Evolutionary conservation across 1,140 invertebrate genomes (phyloP), one percentile per base, ranked within the genome.

Genomic region (Glomeris maerens): DNA sequence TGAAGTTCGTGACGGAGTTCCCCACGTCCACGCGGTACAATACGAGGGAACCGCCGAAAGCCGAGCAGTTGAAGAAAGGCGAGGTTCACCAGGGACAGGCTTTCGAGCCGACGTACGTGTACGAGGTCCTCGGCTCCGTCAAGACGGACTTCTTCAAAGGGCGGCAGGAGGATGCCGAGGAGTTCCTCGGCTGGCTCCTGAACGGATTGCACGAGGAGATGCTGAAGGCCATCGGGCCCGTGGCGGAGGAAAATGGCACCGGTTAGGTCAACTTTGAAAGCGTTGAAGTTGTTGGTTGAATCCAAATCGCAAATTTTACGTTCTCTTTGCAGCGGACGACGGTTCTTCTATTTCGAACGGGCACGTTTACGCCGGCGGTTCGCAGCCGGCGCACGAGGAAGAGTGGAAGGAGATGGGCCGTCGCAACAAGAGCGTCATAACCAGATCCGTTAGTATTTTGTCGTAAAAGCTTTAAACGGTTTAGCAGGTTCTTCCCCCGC

Each of bases 151-250:
- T 38, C 25, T 25, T 41, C 20, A 31, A 44, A 21, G 87, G 85
- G 3, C 68, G 85, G 5, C 88, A 95, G 64, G 89, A 95, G 66
- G 91, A 95, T 70, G 91, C 91, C 0, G 91, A 95, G 66, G 91
- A 95, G 61, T 95, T 95, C 66, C 72, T 95, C 1, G 84, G 84
- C 13, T 91, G 83, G 67, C 72, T 96, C 42, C 74, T 95, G 1
- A 95, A 96, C 68, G 83, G 84, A 27, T 75, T 96, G 27, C 91
- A 94, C 66, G 92, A 96, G 66, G 92, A 96, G 71, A 94, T 97
- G 89, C 68, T 90, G 0, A 83, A 89, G 68, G 22, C 42, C 20
- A 53, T 44, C 41, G n/a, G n/a, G 52, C 54, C 23, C 62, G 63
- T 58, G 65, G 61, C n/a, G 53, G 50, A 47, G 70, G 50, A n/a